Evolutionary conservation across 2,113 vertebrate genomes (phyloP).

Genomic region (Lagopus muta): DNA sequence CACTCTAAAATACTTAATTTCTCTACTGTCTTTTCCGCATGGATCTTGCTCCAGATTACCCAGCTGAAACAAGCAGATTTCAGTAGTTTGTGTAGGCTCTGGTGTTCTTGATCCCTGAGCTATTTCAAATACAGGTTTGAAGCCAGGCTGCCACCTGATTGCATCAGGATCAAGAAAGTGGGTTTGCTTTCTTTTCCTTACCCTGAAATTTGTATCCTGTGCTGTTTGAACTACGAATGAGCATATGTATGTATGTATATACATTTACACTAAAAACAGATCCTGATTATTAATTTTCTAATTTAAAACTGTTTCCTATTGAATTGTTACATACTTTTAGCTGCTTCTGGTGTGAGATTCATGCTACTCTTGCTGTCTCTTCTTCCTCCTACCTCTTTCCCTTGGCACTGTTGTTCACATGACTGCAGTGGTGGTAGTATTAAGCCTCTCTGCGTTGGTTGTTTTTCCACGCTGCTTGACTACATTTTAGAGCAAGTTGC

Average conservation of each 20-base stretch:
- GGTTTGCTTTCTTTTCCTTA: rapidly evolving
- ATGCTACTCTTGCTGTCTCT: not conserved
- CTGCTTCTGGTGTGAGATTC: not conserved
- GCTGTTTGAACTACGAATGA: not conserved
- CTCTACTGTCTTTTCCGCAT: not conserved
- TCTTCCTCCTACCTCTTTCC: not conserved
- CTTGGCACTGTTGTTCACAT: not conserved
- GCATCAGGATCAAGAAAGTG: not conserved
- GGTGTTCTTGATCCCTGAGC: not conserved
- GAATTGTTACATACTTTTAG: not conserved
- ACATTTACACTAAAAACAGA: not conserved
- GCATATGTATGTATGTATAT: too few relatives aligned
- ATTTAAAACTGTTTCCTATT: not conserved
- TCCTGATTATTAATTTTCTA: not conserved
- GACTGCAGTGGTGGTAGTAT: too few relatives aligned
- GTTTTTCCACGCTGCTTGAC: not conserved
- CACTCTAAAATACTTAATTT: not conserved
- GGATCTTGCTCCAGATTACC: not conserved
- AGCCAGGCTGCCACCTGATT: not conserved
- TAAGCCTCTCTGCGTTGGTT: not conserved
- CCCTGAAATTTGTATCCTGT: not conserved
- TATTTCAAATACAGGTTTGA: not conserved
- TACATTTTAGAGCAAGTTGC: not conserved
- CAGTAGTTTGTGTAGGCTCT: not conserved
- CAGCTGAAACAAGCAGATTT: not conserved